Conservation (phyloP, 1,140 invertebrate genomes). For the Drosophila kohkoa region DNA sequence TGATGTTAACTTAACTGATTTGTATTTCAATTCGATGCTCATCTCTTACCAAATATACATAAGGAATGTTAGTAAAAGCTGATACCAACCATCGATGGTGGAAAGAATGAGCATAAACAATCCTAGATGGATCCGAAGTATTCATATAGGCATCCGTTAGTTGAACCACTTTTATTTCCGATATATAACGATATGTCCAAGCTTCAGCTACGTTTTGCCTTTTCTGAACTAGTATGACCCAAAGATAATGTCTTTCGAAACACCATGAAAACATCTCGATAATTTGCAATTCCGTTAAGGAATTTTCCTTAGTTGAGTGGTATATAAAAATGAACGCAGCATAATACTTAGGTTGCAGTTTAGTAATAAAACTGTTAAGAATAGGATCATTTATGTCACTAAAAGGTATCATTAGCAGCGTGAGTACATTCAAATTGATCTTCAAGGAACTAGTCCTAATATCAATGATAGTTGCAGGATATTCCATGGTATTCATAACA, state of each 20-base stretch:
- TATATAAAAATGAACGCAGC: background rate
- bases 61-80: background rate
- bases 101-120: too few species aligned
- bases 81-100: background rate
- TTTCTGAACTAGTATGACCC: background rate
- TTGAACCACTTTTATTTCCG: background rate
- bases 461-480: too few species aligned
- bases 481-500: too few species aligned
- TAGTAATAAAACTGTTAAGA: too few species aligned
- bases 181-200: background rate
- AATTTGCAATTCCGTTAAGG: background rate
- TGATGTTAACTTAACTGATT: background rate
- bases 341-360: too few species aligned
- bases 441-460: too few species aligned
- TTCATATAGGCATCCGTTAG: background rate
- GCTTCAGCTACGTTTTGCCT: background rate
- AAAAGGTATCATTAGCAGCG: too few species aligned
- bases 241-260: background rate
- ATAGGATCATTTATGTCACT: too few species aligned
- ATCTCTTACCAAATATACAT: constrained; percentile 5
- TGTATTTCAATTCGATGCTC: too few species aligned
- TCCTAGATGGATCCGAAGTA: too few species aligned
- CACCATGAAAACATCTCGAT: background rate
- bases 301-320: background rate
- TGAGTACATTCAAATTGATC: too few species aligned